Conservation (phyloP, 2,797 vertebrate genomes). For the Lutra lutra region DNA sequence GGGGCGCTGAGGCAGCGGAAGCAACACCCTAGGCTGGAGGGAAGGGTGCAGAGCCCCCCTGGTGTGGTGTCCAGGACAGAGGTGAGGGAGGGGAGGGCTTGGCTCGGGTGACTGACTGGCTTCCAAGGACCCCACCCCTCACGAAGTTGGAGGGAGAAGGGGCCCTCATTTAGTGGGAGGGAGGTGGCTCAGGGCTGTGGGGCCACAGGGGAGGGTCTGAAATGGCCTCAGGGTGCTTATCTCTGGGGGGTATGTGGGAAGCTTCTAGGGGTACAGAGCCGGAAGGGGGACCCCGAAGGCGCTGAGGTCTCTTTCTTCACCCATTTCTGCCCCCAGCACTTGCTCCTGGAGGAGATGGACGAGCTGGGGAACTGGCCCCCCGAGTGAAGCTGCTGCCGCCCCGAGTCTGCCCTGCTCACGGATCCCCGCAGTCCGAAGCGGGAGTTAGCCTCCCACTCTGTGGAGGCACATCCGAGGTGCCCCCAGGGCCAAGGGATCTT, state of each 20-base stretch:
- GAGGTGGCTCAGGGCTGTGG: not conserved
- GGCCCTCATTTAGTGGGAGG: not conserved
- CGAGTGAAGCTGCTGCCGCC: not conserved
- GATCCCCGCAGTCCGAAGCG: fast-evolving
- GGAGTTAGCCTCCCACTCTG: not conserved
- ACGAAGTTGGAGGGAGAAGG: not conserved
- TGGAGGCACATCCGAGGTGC: not conserved
- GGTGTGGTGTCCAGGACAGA: not conserved
- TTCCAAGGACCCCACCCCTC: not conserved
- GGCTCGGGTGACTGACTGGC: not conserved
- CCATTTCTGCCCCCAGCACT: not conserved
- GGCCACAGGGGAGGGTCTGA: not conserved
- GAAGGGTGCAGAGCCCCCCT: not conserved
- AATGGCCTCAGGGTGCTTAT: not conserved
- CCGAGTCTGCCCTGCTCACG: fast-evolving
- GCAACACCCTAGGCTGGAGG: not conserved
- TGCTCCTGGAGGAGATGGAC: constrained; percentile 16
- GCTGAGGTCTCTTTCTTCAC: not conserved
- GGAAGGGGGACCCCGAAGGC: not conserved
- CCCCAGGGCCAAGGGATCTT: not conserved
- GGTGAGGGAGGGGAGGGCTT: not conserved
- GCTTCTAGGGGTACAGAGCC: not conserved
- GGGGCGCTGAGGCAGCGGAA: fast-evolving
- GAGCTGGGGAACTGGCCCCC: constrained; percentile 20
- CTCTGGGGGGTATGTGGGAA: not conserved